Evolutionary conservation across 2,113 vertebrate species (phyloP).

Genomic region (Myotis yumanensis): DNA sequence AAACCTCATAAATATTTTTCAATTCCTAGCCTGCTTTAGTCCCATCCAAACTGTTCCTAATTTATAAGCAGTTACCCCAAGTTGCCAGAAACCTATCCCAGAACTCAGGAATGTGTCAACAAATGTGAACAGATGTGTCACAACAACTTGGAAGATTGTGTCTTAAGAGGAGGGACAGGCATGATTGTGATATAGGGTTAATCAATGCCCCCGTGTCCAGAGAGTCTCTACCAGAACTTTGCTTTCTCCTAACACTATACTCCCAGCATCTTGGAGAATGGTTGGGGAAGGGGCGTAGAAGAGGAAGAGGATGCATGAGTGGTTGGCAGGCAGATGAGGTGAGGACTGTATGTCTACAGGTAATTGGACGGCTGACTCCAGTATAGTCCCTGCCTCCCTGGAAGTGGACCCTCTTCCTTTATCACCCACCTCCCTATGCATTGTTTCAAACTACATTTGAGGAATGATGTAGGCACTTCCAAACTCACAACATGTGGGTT

Average conservation of each 20-base stretch:
- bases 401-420: neutral
- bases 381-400: fast-evolving
- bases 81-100: neutral
- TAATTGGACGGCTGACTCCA: neutral
- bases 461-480: neutral
- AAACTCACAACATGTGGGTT: neutral
- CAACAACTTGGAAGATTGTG: neutral
- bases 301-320: neutral
- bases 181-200: neutral
- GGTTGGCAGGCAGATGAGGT: neutral
- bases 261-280: neutral
- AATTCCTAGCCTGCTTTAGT: neutral
- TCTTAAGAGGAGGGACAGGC: neutral
- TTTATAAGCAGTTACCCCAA: neutral
- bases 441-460: neutral
- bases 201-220: fast-evolving
- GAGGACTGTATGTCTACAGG: neutral
- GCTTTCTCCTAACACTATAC: neutral
- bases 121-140: neutral
- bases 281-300: neutral
- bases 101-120: neutral
- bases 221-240: neutral
- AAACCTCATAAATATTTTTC: neutral
- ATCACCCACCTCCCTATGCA: neutral
- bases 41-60: neutral